Evolutionary conservation across 2,797 vertebrate species (phyloP), one percentile per base, ranked within the genome.

Genomic region (Chloroceryle inda): DNA sequence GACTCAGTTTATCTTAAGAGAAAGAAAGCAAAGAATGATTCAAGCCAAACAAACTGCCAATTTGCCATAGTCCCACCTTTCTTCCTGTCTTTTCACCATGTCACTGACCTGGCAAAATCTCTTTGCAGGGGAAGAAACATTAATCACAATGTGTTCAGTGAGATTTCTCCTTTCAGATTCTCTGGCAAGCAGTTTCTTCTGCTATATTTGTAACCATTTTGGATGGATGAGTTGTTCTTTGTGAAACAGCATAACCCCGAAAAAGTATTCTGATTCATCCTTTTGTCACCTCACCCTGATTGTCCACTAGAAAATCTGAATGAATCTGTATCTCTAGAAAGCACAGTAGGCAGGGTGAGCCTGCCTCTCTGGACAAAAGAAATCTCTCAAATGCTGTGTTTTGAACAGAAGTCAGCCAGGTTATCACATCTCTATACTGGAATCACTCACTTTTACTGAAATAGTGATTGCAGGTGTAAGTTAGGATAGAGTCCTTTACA

Each of bases 301-400:
- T 45, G 31, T 47, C 23, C 9, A 47, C 7, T 24, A 78, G 53
- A 37, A 86, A 52, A 59, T 47, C 18, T 24, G 52, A 84, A 61
- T 24, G 52, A 84, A 61, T 9, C 49, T 73, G 1, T 73, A 29
- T 49, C 16, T 88, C n/a, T 62, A 0, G 58, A 89, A 89, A 58
- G 40, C 20, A 9, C 5, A n/a, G 33, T 40, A 49, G 37, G 1
- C 1, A 37, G 8, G 2, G 20, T 77, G 6, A 71, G 3, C 42
- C 58, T 68, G 24, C 49, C n/a, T 68, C 8, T 22, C 4, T 21
- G 0, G 80, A 45, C 18, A 49, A 49, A 85, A 29, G 44, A 76
- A 5, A 26, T 84, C 45, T 55, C 56, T 86, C 47, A 72, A 81
- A 42, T 67, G 15, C 22, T 73, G 5, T 69, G 4, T 68, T 67